These are phyloP conservation scores for Todus mexicanus DNA, from an alignment of 2,797 vertebrate genomes.

Conservation along the genomic window DNA sequence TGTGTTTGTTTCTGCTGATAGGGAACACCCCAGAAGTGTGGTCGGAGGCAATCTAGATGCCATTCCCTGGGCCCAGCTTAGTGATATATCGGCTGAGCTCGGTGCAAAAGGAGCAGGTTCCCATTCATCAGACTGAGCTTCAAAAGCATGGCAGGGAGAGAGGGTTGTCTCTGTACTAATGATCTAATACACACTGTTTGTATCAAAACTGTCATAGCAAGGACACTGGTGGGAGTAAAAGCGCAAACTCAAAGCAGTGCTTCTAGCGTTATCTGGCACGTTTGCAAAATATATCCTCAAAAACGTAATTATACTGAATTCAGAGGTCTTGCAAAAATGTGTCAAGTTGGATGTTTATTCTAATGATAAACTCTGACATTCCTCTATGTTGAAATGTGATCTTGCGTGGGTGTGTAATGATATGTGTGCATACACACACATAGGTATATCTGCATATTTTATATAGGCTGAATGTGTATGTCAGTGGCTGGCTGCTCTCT, in stretches of 20 bases:
- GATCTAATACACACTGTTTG: slow-evolving; percentile 37
- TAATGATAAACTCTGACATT: neutral
- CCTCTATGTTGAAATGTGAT: neutral
- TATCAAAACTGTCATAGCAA: slow-evolving; percentile 42
- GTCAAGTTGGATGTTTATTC: slow-evolving; percentile 17
- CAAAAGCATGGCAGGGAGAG: neutral
- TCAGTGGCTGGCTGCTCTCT: neutral
- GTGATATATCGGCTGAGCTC: neutral
- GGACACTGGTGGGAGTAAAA: slow-evolving; percentile 26
- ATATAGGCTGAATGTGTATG: neutral
- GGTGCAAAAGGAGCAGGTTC: neutral
- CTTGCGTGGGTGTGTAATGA: neutral
- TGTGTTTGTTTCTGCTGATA: slow-evolving; percentile 24
- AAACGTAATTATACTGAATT: slow-evolving; percentile 39
- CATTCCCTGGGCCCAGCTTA: neutral
- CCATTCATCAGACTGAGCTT: slow-evolving; percentile 37
- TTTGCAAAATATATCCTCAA: slow-evolving; percentile 15
- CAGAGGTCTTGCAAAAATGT: slow-evolving; percentile 15
- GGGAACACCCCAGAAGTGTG: neutral
- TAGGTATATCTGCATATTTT: neutral
- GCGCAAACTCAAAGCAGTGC: neutral
- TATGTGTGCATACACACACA: neutral
- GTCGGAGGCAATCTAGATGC: neutral
- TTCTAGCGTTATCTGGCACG: slow-evolving; percentile 25
- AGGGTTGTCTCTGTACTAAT: slow-evolving; percentile 1